A percentile compares a stretch with the other conserved stretches of the same genome.
Conservation (phyloP, 1,140 invertebrate genomes). For the Hylyphantes graminicola region DNA sequence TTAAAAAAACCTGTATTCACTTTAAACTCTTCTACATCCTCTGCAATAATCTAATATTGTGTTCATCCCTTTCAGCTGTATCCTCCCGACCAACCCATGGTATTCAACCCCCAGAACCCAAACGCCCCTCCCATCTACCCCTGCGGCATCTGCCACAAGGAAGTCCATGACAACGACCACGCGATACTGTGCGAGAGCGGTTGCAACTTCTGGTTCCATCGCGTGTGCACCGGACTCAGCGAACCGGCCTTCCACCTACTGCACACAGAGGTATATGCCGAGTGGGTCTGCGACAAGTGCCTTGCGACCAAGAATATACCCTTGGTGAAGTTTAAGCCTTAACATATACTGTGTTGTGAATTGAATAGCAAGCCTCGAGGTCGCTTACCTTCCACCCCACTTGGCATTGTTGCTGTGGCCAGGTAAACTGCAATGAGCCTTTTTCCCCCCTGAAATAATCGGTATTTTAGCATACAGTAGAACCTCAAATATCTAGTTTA, state of each 20-base stretch:
- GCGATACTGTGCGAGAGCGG: constrained; percentile 97
- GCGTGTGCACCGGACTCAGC: constrained; percentile 91
- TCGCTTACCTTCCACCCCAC: not conserved
- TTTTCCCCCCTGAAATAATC: too few species aligned
- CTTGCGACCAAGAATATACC: constrained; percentile 93
- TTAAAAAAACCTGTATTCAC: not conserved
- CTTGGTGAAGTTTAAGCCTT: constrained; percentile 94
- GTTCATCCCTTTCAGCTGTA: constrained; percentile 74
- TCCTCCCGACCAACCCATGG: constrained; percentile 95
- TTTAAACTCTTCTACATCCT: not conserved
- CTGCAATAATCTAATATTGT: not conserved
- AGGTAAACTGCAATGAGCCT: too few species aligned
- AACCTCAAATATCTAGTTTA: too few species aligned
- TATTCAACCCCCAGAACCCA: constrained; percentile 98
- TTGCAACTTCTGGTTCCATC: constrained; percentile 98
- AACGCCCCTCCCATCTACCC: constrained; percentile 98
- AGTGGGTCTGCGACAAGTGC: constrained; percentile 99
- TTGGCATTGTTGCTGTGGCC: too few species aligned
- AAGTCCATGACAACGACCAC: constrained; percentile 99
- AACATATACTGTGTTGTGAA: constrained; percentile 33
- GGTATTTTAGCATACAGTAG: too few species aligned
- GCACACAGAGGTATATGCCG: constrained; percentile 94
- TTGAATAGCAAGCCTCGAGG: not conserved
- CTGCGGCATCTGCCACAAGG: constrained; percentile 95
- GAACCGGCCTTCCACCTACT: constrained; percentile 93